Evolutionary conservation across 2,797 vertebrate species (phyloP).

Genomic region (Borostomias antarcticus): DNA sequence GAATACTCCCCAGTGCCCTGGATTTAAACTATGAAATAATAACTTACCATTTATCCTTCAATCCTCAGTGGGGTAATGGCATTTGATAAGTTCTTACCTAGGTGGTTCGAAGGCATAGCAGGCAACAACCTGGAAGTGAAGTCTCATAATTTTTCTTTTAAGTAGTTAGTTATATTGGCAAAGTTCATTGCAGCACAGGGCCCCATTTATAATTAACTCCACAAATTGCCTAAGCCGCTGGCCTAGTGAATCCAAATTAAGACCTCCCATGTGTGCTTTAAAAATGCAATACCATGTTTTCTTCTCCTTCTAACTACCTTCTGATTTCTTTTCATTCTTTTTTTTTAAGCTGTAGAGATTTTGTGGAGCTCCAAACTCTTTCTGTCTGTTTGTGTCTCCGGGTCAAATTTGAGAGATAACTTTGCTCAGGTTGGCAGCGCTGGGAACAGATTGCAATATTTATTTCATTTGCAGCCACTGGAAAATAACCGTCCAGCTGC

Average conservation of each 20-base stretch:
- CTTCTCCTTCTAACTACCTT: background rate
- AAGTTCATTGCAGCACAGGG: constrained; percentile 19
- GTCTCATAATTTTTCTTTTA: constrained; percentile 10
- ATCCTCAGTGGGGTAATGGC: background rate
- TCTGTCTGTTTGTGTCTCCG: constrained; percentile 13
- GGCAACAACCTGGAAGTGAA: background rate
- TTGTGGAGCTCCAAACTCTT: no score
- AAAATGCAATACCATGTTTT: background rate
- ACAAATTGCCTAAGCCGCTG: constrained; percentile 7
- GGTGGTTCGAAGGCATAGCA: background rate
- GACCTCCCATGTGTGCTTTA: constrained; percentile 6
- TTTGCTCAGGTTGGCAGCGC: constrained; percentile 28
- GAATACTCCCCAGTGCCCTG: background rate
- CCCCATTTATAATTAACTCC: constrained; percentile 28
- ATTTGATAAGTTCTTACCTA: background rate
- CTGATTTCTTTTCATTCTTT: background rate
- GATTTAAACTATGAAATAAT: background rate
- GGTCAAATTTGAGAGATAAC: constrained; percentile 24
- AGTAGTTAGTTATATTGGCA: constrained; percentile 2
- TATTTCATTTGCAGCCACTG: constrained; percentile 53
- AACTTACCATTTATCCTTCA: background rate
- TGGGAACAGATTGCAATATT: constrained; percentile 51
- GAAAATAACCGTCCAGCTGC: constrained; percentile 50
- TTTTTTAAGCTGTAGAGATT: background rate
- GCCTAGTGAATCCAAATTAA: constrained; percentile 16